phyloP scores from a whole-genome alignment of 2,888 invertebrate genomes.

The Eristalinus sepulchralis region DNA sequence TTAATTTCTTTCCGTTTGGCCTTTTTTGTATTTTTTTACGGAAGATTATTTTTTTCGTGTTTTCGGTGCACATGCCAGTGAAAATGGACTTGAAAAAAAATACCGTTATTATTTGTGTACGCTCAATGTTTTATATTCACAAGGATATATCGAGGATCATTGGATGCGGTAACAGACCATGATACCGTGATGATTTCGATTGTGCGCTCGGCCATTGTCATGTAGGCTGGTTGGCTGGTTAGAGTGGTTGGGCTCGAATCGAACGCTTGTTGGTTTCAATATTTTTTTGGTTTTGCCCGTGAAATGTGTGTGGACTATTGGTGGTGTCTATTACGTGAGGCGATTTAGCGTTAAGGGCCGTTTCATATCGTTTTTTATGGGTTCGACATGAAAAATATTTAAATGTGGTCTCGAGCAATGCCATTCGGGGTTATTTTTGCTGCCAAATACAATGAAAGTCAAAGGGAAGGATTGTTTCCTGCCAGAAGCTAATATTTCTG shows the following conservation, averaged over 20 bases:
- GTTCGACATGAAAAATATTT: constrained; percentile 37
- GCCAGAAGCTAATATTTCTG: constrained; percentile 40
- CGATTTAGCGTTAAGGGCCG: constrained; percentile 54
- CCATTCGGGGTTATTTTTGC: constrained; percentile 24
- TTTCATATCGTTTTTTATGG: constrained; percentile 38
- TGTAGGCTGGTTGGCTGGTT: constrained; percentile 10
- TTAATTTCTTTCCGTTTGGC: neutral
- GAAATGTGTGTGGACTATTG: constrained; percentile 26
- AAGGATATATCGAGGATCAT: constrained; percentile 57
- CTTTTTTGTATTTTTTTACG: neutral
- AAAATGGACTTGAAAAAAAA: constrained; percentile 26
- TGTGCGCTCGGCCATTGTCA: constrained; percentile 25
- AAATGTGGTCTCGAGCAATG: constrained; percentile 32
- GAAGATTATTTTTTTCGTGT: constrained; percentile 21
- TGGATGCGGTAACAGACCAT: constrained; percentile 63
- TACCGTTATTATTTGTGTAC: constrained; percentile 62
- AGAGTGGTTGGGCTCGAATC: constrained; percentile 26
- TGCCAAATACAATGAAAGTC: constrained; percentile 36
- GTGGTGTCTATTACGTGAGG: constrained; percentile 51
- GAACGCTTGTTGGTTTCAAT: constrained; percentile 60
- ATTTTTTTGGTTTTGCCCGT: constrained; percentile 26
- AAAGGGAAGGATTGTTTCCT: constrained; percentile 32
- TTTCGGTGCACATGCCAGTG: constrained; percentile 31
- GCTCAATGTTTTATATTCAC: constrained; percentile 57
- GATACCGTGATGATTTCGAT: constrained; percentile 69